Percentiles rank a stretch among this genome's conserved stretches.
phyloP scores from a whole-genome alignment of 1,140 invertebrate species.

The Macrotrachela quadricornifera region DNA sequence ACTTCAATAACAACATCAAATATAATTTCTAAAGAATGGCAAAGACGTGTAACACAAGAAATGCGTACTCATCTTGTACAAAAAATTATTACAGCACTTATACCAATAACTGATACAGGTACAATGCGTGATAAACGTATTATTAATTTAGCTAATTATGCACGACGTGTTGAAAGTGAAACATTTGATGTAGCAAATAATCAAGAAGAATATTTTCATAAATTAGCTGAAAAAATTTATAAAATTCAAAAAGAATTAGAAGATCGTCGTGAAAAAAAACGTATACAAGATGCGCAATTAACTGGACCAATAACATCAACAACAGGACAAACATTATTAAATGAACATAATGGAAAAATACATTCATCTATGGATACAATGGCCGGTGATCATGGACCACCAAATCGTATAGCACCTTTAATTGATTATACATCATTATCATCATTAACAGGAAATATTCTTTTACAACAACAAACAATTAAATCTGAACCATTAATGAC shows the following conservation, averaged over 20 bases:
- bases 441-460: neutral
- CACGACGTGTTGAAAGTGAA: constrained; percentile 91
- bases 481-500: neutral
- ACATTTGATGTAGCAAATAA: constrained; percentile 98
- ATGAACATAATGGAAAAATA: constrained; percentile 2
- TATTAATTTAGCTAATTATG: constrained; percentile 90
- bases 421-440: neutral
- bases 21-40: constrained; percentile 61
- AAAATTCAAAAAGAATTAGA: constrained; percentile 96
- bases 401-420: constrained; percentile 3
- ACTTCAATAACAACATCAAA: neutral
- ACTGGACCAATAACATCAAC: neutral
- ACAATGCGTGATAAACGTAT: constrained; percentile 71
- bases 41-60: constrained; percentile 80
- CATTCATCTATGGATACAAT: neutral
- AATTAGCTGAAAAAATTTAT: constrained; percentile 95
- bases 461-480: neutral
- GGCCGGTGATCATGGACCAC: constrained; percentile 6
- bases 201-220: constrained; percentile 81
- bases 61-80: constrained; percentile 93
- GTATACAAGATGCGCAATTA: neutral
- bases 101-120: neutral
- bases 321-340: constrained; percentile 1
- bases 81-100: constrained; percentile 51
- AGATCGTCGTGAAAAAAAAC: constrained; percentile 25